A percentile compares a stretch with the other conserved stretches of the same genome.
Evolutionary conservation across 2,888 invertebrate genomes (phyloP).

Genomic region (Julus scanicus): DNA sequence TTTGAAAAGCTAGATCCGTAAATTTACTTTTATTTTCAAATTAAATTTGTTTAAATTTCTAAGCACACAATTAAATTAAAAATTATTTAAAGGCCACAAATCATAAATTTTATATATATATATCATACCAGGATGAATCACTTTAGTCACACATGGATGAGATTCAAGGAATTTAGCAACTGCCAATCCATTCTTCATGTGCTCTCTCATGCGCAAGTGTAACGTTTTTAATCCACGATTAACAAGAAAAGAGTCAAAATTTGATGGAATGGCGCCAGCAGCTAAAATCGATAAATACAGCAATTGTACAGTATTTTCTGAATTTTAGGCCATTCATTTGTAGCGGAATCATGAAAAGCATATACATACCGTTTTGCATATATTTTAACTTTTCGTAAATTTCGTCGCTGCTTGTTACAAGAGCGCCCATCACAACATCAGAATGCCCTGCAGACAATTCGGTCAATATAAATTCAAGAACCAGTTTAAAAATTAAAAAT

Average conservation of each 20-base stretch:
- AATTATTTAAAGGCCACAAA: too few relatives aligned
- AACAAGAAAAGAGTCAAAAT: constrained; percentile 95
- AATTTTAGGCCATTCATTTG: neutral
- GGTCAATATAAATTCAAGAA: constrained; percentile 11
- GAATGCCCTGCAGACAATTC: constrained; percentile 76
- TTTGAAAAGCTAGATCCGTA: too few relatives aligned
- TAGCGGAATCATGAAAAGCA: neutral
- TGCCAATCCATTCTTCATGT: constrained; percentile 79
- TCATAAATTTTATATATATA: too few relatives aligned
- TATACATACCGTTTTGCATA: constrained; percentile 82
- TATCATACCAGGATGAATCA: constrained; percentile 80
- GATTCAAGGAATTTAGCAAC: constrained; percentile 84
- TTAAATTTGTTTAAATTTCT: neutral
- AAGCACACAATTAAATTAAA: neutral
- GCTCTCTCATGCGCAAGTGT: constrained; percentile 89
- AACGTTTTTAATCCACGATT: constrained; percentile 94
- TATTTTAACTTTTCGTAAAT: constrained; percentile 80
- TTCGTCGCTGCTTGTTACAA: constrained; percentile 78
- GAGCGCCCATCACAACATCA: constrained; percentile 96
- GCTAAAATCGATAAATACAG: constrained; percentile 69
- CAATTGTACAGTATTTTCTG: neutral
- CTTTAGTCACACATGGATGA: constrained; percentile 82
- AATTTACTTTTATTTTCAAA: neutral
- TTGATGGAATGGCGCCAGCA: constrained; percentile 92
- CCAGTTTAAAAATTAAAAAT: constrained; percentile 1